These are phyloP conservation scores for Aphelenchoides avenae DNA, from an alignment of 1,140 invertebrate species.

Conservation along the genomic window DNA sequence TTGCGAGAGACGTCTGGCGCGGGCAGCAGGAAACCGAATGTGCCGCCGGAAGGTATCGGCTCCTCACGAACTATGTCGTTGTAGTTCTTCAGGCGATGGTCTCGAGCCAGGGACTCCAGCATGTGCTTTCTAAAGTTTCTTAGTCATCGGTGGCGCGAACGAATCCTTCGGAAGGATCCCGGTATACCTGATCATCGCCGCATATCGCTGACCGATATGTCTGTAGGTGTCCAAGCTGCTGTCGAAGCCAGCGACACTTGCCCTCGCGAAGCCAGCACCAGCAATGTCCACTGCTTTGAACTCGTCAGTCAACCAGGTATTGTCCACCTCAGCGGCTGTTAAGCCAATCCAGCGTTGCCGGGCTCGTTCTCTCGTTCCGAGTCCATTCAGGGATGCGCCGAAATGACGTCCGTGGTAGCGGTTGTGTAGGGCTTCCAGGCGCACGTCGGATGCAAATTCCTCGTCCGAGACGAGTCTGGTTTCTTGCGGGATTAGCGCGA, in stretches of 20 bases:
- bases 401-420: slow-evolving; percentile 16
- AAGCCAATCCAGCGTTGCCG: slow-evolving; percentile 11
- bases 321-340: slow-evolving; percentile 7
- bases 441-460: slow-evolving; percentile 12
- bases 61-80: slow-evolving; percentile 43
- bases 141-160: neutral
- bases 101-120: slow-evolving; percentile 3
- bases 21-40: slow-evolving; percentile 25
- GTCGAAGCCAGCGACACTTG: too few species aligned
- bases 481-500: slow-evolving; percentile 15
- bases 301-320: slow-evolving; percentile 14
- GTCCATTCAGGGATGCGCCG: too few species aligned
- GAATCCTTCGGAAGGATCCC: neutral
- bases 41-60: slow-evolving; percentile 10
- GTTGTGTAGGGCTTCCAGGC: slow-evolving; percentile 24
- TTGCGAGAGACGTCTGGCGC: slow-evolving; percentile 40
- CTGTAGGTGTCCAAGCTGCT: slow-evolving; percentile 10
- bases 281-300: slow-evolving; percentile 5
- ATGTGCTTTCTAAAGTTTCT: slow-evolving; percentile 22
- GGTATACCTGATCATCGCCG: slow-evolving; percentile 4
- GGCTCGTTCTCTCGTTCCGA: too few species aligned
- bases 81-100: slow-evolving; percentile 14
- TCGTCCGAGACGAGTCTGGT: slow-evolving; percentile 17
- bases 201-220: slow-evolving; percentile 21
- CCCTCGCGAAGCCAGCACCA: neutral